These are phyloP conservation scores for Myiotriccus ornatus DNA, from an alignment of 2,797 vertebrate species.

Conservation along the genomic window DNA sequence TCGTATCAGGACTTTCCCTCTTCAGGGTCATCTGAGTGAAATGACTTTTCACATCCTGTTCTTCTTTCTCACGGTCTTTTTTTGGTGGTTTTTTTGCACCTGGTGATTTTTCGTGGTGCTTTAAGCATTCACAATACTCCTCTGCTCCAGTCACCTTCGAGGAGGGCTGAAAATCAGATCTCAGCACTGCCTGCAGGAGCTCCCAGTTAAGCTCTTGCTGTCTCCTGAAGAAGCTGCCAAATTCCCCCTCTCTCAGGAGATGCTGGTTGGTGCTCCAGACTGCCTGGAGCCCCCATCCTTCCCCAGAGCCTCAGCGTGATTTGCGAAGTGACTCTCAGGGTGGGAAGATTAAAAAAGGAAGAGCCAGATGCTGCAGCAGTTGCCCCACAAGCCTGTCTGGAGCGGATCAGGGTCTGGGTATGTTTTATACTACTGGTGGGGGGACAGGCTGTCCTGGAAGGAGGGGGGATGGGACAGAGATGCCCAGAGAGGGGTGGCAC, in stretches of 20 bases:
- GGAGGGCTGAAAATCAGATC: not conserved
- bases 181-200: not conserved
- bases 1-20: not conserved
- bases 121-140: not conserved
- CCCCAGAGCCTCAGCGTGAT: not conserved
- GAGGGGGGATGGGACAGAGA: not conserved
- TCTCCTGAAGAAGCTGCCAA: not conserved
- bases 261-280: fast-evolving
- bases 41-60: not conserved
- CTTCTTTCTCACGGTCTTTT: not conserved
- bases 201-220: not conserved
- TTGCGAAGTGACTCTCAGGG: not conserved
- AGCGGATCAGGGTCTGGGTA: fast-evolving
- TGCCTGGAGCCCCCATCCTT: not conserved
- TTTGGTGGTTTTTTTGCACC: not conserved
- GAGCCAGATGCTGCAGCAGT: not conserved
- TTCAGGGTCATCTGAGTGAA: not conserved
- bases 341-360: not conserved
- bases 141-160: not conserved
- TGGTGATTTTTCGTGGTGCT: not conserved
- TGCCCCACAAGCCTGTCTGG: not conserved
- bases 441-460: not conserved
- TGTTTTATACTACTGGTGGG: fast-evolving
- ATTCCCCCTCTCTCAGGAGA: not conserved
- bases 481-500: not conserved